Conservation (phyloP, 2,888 invertebrate species). For the Tuberolachnus salignus region DNA sequence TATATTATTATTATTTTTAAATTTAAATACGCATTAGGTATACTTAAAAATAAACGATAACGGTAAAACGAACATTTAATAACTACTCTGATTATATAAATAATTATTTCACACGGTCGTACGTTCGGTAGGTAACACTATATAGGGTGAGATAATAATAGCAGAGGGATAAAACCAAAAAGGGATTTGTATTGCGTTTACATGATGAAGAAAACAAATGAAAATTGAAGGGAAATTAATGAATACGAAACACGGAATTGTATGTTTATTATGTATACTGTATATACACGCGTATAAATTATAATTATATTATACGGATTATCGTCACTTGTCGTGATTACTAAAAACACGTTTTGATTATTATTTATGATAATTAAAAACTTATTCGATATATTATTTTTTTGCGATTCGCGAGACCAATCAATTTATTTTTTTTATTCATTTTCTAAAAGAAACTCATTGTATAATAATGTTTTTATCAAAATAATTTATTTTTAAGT, state of each 20-base stretch:
- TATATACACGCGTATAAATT: neutral
- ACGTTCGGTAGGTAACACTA: neutral
- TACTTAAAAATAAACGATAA: neutral
- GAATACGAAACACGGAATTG: neutral
- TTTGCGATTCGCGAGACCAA: neutral
- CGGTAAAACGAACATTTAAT: neutral
- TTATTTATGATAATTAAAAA: neutral
- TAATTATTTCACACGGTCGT: neutral
- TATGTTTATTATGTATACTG: neutral
- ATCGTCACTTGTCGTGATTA: too few species aligned
- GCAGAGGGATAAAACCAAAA: neutral
- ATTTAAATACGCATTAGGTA: too few species aligned
- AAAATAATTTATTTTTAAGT: neutral
- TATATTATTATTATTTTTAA: too few species aligned
- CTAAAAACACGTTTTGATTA: too few species aligned
- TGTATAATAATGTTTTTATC: too few species aligned
- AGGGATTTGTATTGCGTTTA: neutral
- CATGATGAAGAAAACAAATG: neutral
- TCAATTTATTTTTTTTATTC: too few species aligned
- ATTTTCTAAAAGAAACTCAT: too few species aligned
- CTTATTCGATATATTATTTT: neutral
- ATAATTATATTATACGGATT: too few species aligned
- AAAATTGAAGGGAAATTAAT: neutral
- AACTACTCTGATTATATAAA: too few species aligned
- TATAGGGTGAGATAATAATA: neutral